Evolutionary conservation across 2,888 invertebrate species (phyloP), one percentile per base, ranked within the genome.

Genomic region (Chloroclystis v-ata): DNA sequence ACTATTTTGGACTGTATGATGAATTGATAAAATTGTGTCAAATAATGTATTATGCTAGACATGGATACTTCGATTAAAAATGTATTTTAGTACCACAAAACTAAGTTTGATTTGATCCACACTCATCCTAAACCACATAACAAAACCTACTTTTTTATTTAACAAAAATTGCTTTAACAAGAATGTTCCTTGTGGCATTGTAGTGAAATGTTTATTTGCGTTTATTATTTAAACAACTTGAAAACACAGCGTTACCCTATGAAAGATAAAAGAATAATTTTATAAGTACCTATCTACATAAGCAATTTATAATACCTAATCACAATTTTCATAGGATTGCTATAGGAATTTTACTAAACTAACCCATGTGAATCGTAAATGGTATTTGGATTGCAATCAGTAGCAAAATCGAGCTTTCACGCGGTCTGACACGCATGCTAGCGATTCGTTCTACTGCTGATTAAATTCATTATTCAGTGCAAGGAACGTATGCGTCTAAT

Each of bases 401-500:
- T 43, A 48, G 52, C 46, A 52, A 50, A 49, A 49, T 45, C 47
- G 47, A 51, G 43, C 45, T 57, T 54, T 46, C 58, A 37, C 32
- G 47, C 60, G 49, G 50, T 55, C 56, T 54, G 28, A 35, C 54
- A 53, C 54, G 52, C 56, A 56, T 49, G 49, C 49, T 41, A 50
- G 52, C 51, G 50, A 65, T 68, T 62, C 64, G 63, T 64, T 62
- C 59, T 58, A 60, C 49, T 59, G 52, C 60, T 65, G 64, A 67
- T 69, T 70, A 69, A 64, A 65, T 54, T 54, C 63, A 70, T 71
- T 68, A 72, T 60, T 60, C 54, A 56, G 54, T 41, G 60, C 48
- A 54, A 52, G 56, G 56, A 65, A 60, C 56, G 60, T 66, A 66
- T 63, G 65, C 65, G 63, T 65, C 62, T 63, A 69, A 72, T 78